A percentile compares a stretch with the other conserved stretches of the same genome.
Evolutionary conservation across 64 coral and sea anemone species (phyloP).

Genomic region (Catalaphyllia jardinei): DNA sequence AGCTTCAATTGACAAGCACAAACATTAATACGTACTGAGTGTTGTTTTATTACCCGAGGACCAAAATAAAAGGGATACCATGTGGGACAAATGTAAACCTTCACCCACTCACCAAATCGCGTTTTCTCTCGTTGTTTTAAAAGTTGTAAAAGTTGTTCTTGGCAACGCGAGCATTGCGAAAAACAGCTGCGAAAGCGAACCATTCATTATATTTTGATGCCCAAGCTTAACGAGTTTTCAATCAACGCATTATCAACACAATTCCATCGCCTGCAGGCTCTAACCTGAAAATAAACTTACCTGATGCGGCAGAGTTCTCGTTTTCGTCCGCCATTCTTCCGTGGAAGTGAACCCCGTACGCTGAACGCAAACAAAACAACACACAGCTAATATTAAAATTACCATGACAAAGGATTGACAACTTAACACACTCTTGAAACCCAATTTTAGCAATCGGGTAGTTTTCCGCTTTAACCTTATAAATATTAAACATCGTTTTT

Average conservation of each 20-base stretch:
- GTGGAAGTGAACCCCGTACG: background rate
- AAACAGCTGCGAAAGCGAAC: background rate
- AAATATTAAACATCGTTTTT: background rate
- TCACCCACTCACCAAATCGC: background rate
- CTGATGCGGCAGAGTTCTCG: conserved; percentile 28
- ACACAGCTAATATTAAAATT: background rate
- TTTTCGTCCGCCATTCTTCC: conserved; percentile 34
- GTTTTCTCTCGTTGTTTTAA: background rate
- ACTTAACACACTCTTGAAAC: background rate
- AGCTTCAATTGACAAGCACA: background rate
- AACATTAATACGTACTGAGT: too few species aligned
- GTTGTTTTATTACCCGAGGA: background rate
- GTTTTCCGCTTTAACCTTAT: background rate
- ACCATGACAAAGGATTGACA: background rate
- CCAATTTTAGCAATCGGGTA: background rate
- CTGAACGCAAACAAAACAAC: background rate
- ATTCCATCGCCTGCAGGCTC: background rate
- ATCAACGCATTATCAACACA: background rate
- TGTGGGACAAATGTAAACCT: background rate
- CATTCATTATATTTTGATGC: background rate
- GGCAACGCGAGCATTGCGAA: background rate
- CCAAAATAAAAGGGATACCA: background rate
- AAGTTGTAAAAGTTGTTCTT: background rate
- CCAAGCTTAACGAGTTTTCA: background rate
- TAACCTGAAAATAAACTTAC: background rate